Evolutionary conservation across 2,113 vertebrate species (phyloP), one percentile per base, ranked within the genome.

Genomic region (Rana temporaria): DNA sequence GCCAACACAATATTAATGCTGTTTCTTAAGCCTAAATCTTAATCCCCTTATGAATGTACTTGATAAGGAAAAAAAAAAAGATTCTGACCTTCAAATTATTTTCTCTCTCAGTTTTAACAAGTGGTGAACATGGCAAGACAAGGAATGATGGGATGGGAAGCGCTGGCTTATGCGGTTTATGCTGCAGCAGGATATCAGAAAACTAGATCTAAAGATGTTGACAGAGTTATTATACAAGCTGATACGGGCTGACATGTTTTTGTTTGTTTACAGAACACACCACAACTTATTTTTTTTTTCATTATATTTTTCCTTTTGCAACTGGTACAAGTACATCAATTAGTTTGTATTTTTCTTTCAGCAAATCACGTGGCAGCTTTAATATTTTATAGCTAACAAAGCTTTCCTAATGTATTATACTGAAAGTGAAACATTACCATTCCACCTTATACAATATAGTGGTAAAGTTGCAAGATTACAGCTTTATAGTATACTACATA

Each of bases 11-110:
- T 34, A 75, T 62, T 38, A 62, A 75, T 62, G 38, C n/a, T 20
- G 34, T 42, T 75, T 56, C 56, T 60, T 75, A 75, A 60, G 56
- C 56, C 71, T 38, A 56, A 74, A 38, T 24, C 71, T 60, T 74
- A 74, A 74, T 74, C 71, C 72, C 72, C 72, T 62, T 75, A 75
- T 42, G 72, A 60, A 34, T 60, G 56, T 22, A 22, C 56, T 42
- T 75, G 57, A 75, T 32, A 75, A 75, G 56, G 62, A 15, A 75
- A 15, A 42, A 75, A 15, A 75, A 15, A 42, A 30, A 63, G 22
- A 63, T 26, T 42, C 72, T 62, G 32, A 75, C 72, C 56, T 75
- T 60, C 56, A 75, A 38, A 42, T 75, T 60, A 75, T 75, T 62
- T 75, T 22, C 19, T 30, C 38, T 75, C 60, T 75, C 32, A 38